phyloP scores from a whole-genome alignment of 2,888 invertebrate species.

The Melangyna quadrimaculata region DNA sequence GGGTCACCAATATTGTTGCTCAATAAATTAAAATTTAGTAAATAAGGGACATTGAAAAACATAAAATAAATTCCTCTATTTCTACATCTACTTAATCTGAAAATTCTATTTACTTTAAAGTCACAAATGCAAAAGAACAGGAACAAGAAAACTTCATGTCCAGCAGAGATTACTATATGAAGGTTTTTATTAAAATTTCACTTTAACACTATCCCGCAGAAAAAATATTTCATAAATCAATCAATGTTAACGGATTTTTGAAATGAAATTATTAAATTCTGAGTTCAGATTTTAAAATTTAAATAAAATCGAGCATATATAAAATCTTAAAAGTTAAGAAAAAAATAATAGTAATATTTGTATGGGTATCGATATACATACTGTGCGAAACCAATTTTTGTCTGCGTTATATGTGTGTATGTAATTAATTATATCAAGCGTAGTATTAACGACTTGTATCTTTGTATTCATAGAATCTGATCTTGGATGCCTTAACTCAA shows the following conservation, averaged over 20 bases:
- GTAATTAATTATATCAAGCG: neutral
- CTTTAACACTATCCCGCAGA: neutral
- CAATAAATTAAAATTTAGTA: neutral
- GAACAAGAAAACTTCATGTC: neutral
- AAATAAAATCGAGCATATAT: neutral
- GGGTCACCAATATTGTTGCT: neutral
- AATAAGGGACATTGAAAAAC: neutral
- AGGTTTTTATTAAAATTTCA: neutral
- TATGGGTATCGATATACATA: neutral
- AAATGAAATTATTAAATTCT: neutral
- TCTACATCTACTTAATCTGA: neutral
- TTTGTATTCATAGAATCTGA: neutral
- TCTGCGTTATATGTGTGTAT: neutral
- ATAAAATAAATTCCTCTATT: neutral
- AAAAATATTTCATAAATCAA: neutral
- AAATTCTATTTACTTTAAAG: neutral
- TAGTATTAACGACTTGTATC: neutral
- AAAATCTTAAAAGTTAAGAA: neutral
- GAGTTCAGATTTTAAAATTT: neutral
- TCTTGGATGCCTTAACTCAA: neutral
- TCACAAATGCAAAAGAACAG: neutral
- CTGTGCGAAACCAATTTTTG: neutral
- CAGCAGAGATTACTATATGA: neutral
- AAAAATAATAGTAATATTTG: neutral
- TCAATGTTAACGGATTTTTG: neutral